Evolutionary conservation across 2,113 vertebrate species (phyloP).

Genomic region (Hylia prasina): DNA sequence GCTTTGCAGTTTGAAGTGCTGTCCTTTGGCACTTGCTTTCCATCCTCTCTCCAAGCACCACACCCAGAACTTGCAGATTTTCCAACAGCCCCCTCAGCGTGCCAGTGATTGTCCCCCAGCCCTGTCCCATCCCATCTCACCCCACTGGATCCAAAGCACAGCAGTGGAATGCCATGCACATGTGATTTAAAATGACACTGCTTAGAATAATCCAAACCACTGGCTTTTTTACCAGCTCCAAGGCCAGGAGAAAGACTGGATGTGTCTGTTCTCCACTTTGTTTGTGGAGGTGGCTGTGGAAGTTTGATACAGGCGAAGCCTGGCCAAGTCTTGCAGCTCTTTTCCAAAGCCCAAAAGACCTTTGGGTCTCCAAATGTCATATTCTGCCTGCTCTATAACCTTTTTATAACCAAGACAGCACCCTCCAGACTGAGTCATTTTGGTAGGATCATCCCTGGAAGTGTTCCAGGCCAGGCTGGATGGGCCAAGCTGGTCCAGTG

Average conservation of each 20-base stretch:
- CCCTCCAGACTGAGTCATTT: background rate
- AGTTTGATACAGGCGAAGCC: background rate
- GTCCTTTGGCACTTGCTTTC: background rate
- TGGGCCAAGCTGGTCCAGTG: background rate
- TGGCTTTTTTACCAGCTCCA: background rate
- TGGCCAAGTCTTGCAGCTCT: background rate
- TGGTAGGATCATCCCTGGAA: background rate
- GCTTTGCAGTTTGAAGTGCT: background rate
- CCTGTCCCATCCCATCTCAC: fast-evolving
- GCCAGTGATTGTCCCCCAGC: background rate
- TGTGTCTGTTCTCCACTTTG: background rate
- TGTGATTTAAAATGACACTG: fast-evolving
- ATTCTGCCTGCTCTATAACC: background rate
- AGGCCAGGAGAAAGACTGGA: background rate
- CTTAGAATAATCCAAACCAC: background rate
- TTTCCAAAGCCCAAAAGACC: background rate
- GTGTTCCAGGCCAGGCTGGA: background rate
- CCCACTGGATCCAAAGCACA: background rate
- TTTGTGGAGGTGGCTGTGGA: background rate
- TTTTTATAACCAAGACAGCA: background rate
- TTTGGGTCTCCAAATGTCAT: background rate
- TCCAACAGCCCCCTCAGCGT: background rate
- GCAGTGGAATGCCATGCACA: background rate
- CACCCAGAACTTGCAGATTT: background rate
- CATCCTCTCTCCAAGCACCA: background rate